Percentiles rank a stretch among this genome's conserved stretches.
Evolutionary conservation across 2,113 vertebrate genomes (phyloP).

Genomic region (Phaethornis superciliosus): DNA sequence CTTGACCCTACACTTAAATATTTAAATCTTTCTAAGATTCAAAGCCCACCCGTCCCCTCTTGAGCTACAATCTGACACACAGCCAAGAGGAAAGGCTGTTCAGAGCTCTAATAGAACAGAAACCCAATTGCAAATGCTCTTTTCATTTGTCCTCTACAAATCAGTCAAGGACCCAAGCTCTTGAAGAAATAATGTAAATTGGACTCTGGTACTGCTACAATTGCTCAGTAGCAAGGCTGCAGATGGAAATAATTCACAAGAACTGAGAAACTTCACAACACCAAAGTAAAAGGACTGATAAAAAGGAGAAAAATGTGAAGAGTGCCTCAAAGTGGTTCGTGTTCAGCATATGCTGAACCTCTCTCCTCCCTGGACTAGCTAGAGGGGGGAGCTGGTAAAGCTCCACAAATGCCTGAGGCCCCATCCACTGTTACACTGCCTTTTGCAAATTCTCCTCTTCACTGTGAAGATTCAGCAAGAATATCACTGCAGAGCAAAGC

Average conservation of each 20-base stretch:
- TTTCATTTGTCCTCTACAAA: slow-evolving; percentile 48
- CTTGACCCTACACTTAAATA: background rate
- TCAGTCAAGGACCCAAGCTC: slow-evolving; percentile 28
- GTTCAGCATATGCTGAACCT: background rate
- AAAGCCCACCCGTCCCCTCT: background rate
- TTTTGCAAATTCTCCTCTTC: background rate
- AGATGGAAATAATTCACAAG: background rate
- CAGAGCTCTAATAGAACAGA: slow-evolving; percentile 5
- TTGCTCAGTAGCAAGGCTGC: background rate
- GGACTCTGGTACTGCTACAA: background rate
- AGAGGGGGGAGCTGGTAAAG: background rate
- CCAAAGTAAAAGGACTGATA: background rate
- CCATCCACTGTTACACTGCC: background rate
- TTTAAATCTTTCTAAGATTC: slow-evolving; percentile 26
- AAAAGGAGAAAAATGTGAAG: background rate
- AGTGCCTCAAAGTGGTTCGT: background rate
- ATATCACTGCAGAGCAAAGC: background rate
- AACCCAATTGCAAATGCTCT: slow-evolving; percentile 20
- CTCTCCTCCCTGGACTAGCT: background rate
- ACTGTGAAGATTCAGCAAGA: background rate
- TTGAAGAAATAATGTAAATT: slow-evolving; percentile 1
- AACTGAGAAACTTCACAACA: background rate
- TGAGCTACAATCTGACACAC: slow-evolving; percentile 12
- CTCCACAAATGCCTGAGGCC: background rate
- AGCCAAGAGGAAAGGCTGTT: slow-evolving; percentile 27